A percentile compares a stretch with the other conserved stretches of the same genome.
Evolutionary conservation across 2,888 invertebrate genomes (phyloP).

Genomic region (Nemapogon koenigi): DNA sequence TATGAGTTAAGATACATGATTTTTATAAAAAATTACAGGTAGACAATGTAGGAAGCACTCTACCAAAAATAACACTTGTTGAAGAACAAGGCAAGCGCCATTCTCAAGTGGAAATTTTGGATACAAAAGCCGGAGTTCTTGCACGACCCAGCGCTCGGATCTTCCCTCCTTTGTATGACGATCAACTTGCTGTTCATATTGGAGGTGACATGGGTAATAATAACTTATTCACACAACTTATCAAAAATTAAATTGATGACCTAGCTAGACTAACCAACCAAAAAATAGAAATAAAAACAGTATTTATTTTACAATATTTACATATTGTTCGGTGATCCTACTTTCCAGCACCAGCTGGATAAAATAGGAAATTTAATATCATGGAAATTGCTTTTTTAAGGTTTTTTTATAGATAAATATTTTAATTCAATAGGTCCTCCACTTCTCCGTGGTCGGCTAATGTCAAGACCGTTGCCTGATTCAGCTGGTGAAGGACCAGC

Average conservation of each 20-base stretch:
- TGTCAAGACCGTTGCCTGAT: constrained; percentile 74
- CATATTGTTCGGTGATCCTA: too few species aligned
- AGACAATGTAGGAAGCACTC: constrained; percentile 66
- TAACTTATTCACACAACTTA: too few species aligned
- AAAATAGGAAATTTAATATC: too few species aligned
- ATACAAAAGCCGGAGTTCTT: constrained; percentile 73
- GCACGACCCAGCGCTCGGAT: constrained; percentile 81
- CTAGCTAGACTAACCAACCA: too few species aligned
- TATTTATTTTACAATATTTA: too few species aligned
- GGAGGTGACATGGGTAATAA: too few species aligned
- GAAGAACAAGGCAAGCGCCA: constrained; percentile 76
- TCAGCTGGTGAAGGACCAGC: constrained; percentile 75
- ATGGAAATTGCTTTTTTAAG: neutral
- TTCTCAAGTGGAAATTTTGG: constrained; percentile 77
- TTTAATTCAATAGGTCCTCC: constrained; percentile 33
- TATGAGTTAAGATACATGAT: too few species aligned
- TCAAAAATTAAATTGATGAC: too few species aligned
- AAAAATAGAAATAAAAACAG: too few species aligned
- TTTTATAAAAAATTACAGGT: constrained; percentile 60
- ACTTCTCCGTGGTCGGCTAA: constrained; percentile 72
- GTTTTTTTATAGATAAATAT: neutral
- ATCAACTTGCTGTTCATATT: constrained; percentile 80
- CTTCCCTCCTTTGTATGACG: constrained; percentile 82
- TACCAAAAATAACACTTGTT: constrained; percentile 73
- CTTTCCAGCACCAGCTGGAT: too few species aligned